Evolutionary conservation across 2,888 invertebrate genomes (phyloP).

Genomic region (Ptilodon capucinus): DNA sequence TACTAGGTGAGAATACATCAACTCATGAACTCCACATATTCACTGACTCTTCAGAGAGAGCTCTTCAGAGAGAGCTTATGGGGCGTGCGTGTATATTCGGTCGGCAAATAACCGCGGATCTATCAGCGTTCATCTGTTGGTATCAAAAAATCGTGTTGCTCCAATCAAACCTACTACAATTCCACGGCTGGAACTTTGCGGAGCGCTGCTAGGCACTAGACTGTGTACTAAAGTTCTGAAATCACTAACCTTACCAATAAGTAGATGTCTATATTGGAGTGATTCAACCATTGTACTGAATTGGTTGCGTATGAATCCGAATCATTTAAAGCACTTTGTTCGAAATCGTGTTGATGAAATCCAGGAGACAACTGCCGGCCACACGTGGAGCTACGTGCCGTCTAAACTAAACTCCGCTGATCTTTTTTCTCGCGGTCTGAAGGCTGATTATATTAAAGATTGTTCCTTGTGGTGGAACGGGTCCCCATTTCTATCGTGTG

Average conservation of each 20-base stretch:
- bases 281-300: constrained; percentile 33
- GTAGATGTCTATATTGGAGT: constrained; percentile 21
- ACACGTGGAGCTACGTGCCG: constrained; percentile 30
- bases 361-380: constrained; percentile 26
- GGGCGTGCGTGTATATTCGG: constrained; percentile 25
- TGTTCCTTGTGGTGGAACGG: constrained; percentile 28
- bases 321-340: too few species aligned
- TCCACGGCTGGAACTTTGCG: constrained; percentile 34
- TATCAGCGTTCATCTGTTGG: constrained; percentile 17
- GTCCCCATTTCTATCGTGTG: too few species aligned
- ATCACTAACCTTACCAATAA: constrained; percentile 9
- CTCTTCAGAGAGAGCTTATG: constrained; percentile 32
- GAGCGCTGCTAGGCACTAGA: constrained; percentile 23
- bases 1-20: constrained; percentile 2
- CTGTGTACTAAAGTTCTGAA: constrained; percentile 16
- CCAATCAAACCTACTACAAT: constrained; percentile 24
- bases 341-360: constrained; percentile 30
- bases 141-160: constrained; percentile 22
- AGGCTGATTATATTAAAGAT: constrained; percentile 15
- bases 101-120: constrained; percentile 4
- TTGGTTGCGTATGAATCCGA: too few species aligned
- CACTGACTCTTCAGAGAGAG: constrained; percentile 29
- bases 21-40: constrained; percentile 29
- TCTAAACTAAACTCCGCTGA: constrained; percentile 30
- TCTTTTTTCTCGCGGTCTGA: constrained; percentile 27